A percentile compares a stretch with the other conserved stretches of the same genome.
These are phyloP conservation scores for Drosophila quinaria DNA, from an alignment of 2,888 invertebrate genomes.

Conservation along the genomic window DNA sequence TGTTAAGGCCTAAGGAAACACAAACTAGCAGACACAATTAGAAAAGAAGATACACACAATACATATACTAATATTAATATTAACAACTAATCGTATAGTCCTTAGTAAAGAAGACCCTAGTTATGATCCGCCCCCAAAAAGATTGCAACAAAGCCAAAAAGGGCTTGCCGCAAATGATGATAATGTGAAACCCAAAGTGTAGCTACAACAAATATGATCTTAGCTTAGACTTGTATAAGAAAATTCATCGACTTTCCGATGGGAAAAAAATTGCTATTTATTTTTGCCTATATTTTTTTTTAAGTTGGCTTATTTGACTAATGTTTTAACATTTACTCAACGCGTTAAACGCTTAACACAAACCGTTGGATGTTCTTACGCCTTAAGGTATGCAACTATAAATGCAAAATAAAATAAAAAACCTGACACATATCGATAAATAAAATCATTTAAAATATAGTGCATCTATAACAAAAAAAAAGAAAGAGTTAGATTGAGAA, in stretches of 20 bases:
- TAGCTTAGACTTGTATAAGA: constrained; percentile 50
- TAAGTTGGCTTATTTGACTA: constrained; percentile 38
- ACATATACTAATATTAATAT: constrained; percentile 6
- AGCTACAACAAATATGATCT: constrained; percentile 15
- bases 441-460: constrained; percentile 56
- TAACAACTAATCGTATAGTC: constrained; percentile 43
- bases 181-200: constrained; percentile 20
- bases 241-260: constrained; percentile 33
- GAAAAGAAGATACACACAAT: constrained; percentile 12
- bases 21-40: constrained; percentile 22
- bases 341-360: constrained; percentile 64
- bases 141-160: constrained; percentile 31
- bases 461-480: constrained; percentile 6
- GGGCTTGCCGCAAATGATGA: constrained; percentile 38
- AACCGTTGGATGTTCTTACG: constrained; percentile 44
- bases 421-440: constrained; percentile 66
- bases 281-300: constrained; percentile 66
- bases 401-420: constrained; percentile 50
- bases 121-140: constrained; percentile 69
- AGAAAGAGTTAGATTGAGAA: constrained; percentile 1
- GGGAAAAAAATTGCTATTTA: constrained; percentile 51
- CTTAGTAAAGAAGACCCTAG: constrained; percentile 59
- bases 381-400: constrained; percentile 62
- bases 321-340: constrained; percentile 53
- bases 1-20: constrained; percentile 26